Evolutionary conservation across 1,140 invertebrate species (phyloP), one percentile per base, ranked within the genome.

Genomic region (Philaenus spumarius): DNA sequence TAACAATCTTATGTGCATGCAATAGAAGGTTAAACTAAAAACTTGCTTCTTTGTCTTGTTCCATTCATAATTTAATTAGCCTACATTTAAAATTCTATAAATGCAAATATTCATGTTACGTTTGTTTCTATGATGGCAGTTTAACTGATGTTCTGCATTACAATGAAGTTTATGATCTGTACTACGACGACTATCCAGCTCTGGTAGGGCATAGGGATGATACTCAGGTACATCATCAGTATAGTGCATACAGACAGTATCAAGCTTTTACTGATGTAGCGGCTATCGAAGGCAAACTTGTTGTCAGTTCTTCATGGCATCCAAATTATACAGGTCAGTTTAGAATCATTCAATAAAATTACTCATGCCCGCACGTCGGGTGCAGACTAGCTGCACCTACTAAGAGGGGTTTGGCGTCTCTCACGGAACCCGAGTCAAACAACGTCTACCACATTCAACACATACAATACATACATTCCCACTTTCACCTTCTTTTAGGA

Each of bases 261-360:
- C 73, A 80, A 61, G 80, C 78, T 62, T 84, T 84, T 64, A 78
- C 78, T 40, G 80, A 84, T 64, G 76, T 80, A 14, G 78, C 76
- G 66, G 71, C 77, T 14, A 76, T 72, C 40, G 78, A 77, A 67
- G 75, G 79, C 56, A 83, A 82, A 68, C 80, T 80, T 64, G 80
- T 89, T 50, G 80, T 81, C n/a, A 75, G 77, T 62, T 73, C 78
- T 7, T 74, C 75, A 43, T 89, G 86, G 82, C 85, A 88, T 74
- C 83, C 82, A 1, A 76, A 80, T 64, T 78, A 79, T 73, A 78
- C 80, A 1, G 66, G 66, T 65, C n/a, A n/a, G n/a, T n/a, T n/a
- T n/a, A n/a, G n/a, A n/a, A n/a, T n/a, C n/a, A n/a, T n/a, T n/a
- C n/a, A n/a, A n/a, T n/a, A n/a, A n/a, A n/a, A n/a, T n/a, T n/a